Evolutionary conservation across 2,888 invertebrate genomes (phyloP), one percentile per base, ranked within the genome.

Genomic region (Polyommatus icarus): DNA sequence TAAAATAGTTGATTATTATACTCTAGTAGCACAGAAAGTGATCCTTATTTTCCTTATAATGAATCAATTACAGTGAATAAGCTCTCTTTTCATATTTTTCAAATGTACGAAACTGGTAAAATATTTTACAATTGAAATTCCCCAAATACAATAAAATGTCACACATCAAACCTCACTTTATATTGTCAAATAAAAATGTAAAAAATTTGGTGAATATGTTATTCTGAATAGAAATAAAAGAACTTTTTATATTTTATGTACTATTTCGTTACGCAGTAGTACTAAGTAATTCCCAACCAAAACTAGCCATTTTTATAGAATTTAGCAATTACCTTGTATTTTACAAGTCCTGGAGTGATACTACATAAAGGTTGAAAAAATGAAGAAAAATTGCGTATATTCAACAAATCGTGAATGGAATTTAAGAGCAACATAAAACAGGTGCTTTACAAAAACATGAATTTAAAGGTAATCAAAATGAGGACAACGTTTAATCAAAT

Each of bases 401-500:
- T 20, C 61, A 3, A 61, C 20, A 10, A 54, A 1, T 54, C 54
- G 54, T 54, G 15, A 18, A 54, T 54, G 54, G 18, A 67, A 15
- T 67, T 67, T 0, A 67, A 67, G 29, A 32, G 29, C 67, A 32
- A 4, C 6, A 67, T 6, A 67, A 67, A 67, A 67, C 15, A 67
- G 67, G 29, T 67, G 29, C 29, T 29, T 67, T 32, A 32, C 29
- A 67, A 67, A 67, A 67, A 67, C 46, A 77, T 40, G 29, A 29
- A 72, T 77, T 72, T 32, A 46, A 40, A 24, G 54, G 77, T 77
- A 59, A 71, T 67, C 50, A 24, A 79, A 78, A 76, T 24, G 57
- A 73, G 75, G 67, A 76, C 20, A 77, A 78, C 77, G 78, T 80
- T 81, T 80, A 80, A 82, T 82, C 80, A 79, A 81, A 81, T 81